A percentile compares a stretch with the other conserved stretches of the same genome.
Conservation (phyloP, 2,113 vertebrate genomes). For the Trachemys scripta region DNA sequence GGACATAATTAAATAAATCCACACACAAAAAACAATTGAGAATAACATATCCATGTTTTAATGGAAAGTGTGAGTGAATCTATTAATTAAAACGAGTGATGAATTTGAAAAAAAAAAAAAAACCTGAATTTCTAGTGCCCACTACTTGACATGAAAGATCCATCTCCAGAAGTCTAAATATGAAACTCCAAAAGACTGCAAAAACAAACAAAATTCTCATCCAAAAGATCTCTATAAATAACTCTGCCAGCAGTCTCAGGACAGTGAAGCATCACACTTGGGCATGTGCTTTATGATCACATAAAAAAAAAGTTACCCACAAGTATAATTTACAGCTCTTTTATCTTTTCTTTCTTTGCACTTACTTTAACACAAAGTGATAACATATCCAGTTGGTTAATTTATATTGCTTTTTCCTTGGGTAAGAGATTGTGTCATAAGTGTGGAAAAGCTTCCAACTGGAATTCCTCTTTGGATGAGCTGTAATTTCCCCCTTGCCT, state of each 20-base stretch:
- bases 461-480: neutral
- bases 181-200: neutral
- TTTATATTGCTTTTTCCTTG: neutral
- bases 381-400: neutral
- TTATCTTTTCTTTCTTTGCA: neutral
- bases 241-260: neutral
- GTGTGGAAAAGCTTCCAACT: neutral
- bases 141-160: neutral
- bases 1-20: neutral
- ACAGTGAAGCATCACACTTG: neutral
- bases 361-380: neutral
- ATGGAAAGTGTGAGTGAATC: neutral
- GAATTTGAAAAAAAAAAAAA: neutral
- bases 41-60: constrained; percentile 19
- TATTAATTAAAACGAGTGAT: neutral
- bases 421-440: neutral
- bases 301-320: neutral
- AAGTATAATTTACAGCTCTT: neutral
- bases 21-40: neutral
- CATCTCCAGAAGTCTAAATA: neutral
- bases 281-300: neutral
- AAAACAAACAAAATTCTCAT: neutral
- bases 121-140: neutral
- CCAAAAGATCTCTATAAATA: neutral
- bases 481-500: neutral